phyloP scores from a whole-genome alignment of 2,888 invertebrate species.

The Philaethria dido region DNA sequence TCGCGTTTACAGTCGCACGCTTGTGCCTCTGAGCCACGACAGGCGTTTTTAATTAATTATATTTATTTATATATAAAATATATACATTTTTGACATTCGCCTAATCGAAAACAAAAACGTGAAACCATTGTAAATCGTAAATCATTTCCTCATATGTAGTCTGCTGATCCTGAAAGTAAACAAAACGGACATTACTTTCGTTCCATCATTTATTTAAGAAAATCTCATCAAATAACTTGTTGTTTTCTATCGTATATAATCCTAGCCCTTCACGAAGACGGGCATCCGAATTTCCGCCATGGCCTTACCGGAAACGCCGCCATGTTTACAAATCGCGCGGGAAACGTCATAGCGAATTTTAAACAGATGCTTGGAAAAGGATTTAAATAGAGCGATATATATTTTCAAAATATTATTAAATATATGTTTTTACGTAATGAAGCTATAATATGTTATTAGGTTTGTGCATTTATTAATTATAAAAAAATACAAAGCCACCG shows the following conservation, averaged over 20 bases:
- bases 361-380: constrained; percentile 66
- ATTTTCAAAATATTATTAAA: too few relatives aligned
- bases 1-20: too few relatives aligned
- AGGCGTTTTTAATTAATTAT: too few relatives aligned
- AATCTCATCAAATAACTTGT: constrained; percentile 43
- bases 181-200: constrained; percentile 28
- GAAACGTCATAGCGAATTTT: constrained; percentile 76
- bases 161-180: constrained; percentile 21
- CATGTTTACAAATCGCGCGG: constrained; percentile 82
- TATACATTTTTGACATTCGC: too few relatives aligned
- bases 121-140: constrained; percentile 3
- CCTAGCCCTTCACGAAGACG: constrained; percentile 52
- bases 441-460: too few relatives aligned
- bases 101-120: not conserved
- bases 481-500: too few relatives aligned
- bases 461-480: too few relatives aligned
- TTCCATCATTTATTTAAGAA: constrained; percentile 38
- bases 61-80: too few relatives aligned
- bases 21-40: too few relatives aligned
- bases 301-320: constrained; percentile 76
- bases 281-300: constrained; percentile 79
- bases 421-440: too few relatives aligned
- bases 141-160: not conserved
- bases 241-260: constrained; percentile 46
- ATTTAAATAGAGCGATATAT: constrained; percentile 24